Conservation (phyloP, 2,797 vertebrate species). For the Aotus griseimembra region DNA sequence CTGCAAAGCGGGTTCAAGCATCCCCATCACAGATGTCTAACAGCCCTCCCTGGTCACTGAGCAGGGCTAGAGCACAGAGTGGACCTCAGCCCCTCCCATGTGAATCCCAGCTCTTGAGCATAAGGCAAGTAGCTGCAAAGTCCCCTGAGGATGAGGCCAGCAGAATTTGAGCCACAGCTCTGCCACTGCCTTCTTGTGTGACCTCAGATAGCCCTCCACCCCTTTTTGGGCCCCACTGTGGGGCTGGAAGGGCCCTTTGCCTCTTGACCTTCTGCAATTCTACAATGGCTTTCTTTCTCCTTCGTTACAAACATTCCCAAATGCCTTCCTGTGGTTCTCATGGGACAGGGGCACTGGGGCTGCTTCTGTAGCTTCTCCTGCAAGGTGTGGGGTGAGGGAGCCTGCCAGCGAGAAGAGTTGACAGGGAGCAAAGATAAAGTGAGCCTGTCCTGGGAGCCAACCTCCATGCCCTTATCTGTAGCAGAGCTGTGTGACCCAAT, state of each 20-base stretch:
- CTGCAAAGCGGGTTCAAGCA: neutral
- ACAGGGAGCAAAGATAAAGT: neutral
- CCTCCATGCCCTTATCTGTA: neutral
- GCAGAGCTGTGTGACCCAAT: neutral
- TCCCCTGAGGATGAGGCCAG: neutral
- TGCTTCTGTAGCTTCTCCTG: neutral
- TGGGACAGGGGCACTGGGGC: too few species aligned
- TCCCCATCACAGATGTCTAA: rapidly evolving
- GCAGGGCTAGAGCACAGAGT: neutral
- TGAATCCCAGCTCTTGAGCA: neutral
- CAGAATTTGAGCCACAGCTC: neutral
- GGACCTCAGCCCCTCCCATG: neutral
- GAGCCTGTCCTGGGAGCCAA: too few species aligned
- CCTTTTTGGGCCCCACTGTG: neutral
- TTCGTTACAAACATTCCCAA: neutral
- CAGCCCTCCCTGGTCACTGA: neutral
- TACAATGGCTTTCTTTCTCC: neutral
- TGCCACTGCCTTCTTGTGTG: neutral
- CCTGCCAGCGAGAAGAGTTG: neutral
- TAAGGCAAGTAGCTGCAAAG: neutral
- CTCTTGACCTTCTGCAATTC: neutral
- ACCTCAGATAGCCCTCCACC: neutral
- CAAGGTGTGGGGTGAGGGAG: neutral
- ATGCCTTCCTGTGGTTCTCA: neutral
- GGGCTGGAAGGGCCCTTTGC: neutral